phyloP scores from a whole-genome alignment of 2,888 invertebrate species.

The Spisula subtruncata region DNA sequence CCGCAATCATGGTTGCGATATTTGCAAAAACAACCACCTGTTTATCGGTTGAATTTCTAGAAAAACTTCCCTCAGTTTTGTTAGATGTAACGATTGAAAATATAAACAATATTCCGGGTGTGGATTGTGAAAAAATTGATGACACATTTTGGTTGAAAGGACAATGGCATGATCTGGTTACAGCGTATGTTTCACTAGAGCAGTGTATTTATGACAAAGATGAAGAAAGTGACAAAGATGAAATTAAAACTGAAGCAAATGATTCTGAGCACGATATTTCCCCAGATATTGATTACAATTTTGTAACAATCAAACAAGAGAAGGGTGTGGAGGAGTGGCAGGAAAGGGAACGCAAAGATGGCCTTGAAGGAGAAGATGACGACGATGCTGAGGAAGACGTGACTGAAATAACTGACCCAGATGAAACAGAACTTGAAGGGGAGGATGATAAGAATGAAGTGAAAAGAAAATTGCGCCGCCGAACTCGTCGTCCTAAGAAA shows the following conservation, averaged over 20 bases:
- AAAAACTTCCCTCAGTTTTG: conserved; percentile 43
- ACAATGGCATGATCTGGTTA: conserved; percentile 57
- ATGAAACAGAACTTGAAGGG: neutral
- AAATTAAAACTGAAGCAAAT: conserved; percentile 15
- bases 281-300: conserved; percentile 45
- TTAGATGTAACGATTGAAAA: conserved; percentile 43
- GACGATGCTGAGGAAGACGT: neutral
- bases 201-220: conserved; percentile 45
- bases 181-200: conserved; percentile 29
- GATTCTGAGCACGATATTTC: conserved; percentile 20
- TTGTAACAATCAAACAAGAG: conserved; percentile 41
- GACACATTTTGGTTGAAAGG: conserved; percentile 47
- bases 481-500: neutral
- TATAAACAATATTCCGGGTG: conserved; percentile 50
- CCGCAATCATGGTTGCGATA: conserved; percentile 51
- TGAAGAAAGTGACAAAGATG: conserved; percentile 44
- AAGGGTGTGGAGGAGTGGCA: neutral
- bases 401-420: neutral
- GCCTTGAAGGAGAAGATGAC: neutral
- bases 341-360: neutral
- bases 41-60: conserved; percentile 59
- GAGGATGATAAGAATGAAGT: conserved; percentile 8
- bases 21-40: conserved; percentile 61
- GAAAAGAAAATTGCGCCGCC: conserved; percentile 23
- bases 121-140: conserved; percentile 48